Evolutionary conservation across 2,113 vertebrate species (phyloP), one percentile per base, ranked within the genome.

Genomic region (Papio anubis): DNA sequence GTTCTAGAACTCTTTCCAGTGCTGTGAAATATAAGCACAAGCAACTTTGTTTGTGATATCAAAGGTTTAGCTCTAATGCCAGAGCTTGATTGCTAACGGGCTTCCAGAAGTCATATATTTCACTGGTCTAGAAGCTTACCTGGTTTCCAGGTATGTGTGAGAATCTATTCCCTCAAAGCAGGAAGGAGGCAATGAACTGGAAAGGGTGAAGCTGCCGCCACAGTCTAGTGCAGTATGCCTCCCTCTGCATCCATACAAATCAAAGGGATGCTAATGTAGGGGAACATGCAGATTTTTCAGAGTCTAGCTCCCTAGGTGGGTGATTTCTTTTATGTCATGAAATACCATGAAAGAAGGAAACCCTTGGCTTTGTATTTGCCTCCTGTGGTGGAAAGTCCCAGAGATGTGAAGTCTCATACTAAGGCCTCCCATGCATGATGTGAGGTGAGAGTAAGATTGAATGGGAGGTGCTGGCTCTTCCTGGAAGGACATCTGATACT

Each of bases 311-410:
- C 76, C 81, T 30, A 35, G 55, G 80, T 95, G 95, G 80, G 64
- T 80, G 66, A 80, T 97, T 97, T 94, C 96, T 96, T 97, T 97
- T 88, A 96, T 92, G 86, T 93, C 55, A 40, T 79, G 94, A 96
- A 97, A 94, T 81, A 96, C 92, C 96, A 95, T 70, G 66, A 88
- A 92, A 73, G 92, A 85, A 97, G 88, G 84, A 96, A 96, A 79
- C 83, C 72, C 20, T 8, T 55, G 72, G 76, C 84, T 97, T 97
- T 97, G 96, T 64, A 48, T 85, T 88, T 86, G 59, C 90, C 17
- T 93, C 94, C 96, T 83, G 93, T 0, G 14, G 90, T 88, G 93
- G 89, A 70, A 95, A 81, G 81, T 94, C 40, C 92, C 88, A 82
- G 92, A 97, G 90, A 97, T 90, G 89, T 90, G 64, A 94, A 87